These are phyloP conservation scores for Micromesistius poutassou DNA, from an alignment of 2,797 vertebrate species.

Conservation along the genomic window DNA sequence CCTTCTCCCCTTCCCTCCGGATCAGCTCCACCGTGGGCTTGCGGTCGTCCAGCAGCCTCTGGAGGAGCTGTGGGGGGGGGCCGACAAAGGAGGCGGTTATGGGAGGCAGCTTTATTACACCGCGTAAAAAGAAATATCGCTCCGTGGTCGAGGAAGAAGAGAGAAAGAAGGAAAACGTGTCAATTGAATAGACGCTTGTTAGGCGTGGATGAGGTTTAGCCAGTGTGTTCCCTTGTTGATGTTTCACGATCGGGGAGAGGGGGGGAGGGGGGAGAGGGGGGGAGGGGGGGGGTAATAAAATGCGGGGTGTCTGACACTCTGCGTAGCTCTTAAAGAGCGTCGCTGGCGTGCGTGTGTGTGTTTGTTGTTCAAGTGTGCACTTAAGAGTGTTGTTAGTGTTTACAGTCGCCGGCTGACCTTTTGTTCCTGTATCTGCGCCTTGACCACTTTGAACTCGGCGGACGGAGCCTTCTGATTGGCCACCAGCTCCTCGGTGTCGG, in stretches of 20 bases:
- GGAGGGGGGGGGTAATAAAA: conserved; percentile 38
- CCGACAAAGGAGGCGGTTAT: conserved; percentile 55
- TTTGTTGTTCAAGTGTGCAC: background rate
- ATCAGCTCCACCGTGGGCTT: conserved; percentile 91
- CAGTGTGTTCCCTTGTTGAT: conserved; percentile 24
- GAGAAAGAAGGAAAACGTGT: conserved; percentile 46
- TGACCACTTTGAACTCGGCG: conserved; percentile 98
- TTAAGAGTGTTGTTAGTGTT: background rate
- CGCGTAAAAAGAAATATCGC: conserved; percentile 4
- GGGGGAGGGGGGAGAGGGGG: too few relatives aligned
- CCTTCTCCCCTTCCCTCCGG: conserved; percentile 91
- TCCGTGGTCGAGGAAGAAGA: conserved; percentile 43
- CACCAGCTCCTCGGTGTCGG: conserved; percentile 94
- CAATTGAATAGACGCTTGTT: conserved; percentile 42
- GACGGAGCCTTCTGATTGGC: conserved; percentile 95
- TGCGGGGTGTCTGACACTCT: conserved; percentile 33
- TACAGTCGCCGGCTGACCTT: conserved; percentile 76
- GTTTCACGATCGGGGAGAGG: conserved; percentile 45
- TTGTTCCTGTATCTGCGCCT: conserved; percentile 98
- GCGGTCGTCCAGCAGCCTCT: conserved; percentile 91
- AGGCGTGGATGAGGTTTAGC: background rate
- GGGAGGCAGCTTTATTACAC: conserved; percentile 29
- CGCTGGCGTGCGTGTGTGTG: background rate
- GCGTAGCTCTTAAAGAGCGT: conserved; percentile 20
- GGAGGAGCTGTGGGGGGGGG: conserved; percentile 84